These are phyloP conservation scores for Astreopora myriophthalma DNA, from an alignment of 64 coral and sea anemone genomes.

Conservation along the genomic window DNA sequence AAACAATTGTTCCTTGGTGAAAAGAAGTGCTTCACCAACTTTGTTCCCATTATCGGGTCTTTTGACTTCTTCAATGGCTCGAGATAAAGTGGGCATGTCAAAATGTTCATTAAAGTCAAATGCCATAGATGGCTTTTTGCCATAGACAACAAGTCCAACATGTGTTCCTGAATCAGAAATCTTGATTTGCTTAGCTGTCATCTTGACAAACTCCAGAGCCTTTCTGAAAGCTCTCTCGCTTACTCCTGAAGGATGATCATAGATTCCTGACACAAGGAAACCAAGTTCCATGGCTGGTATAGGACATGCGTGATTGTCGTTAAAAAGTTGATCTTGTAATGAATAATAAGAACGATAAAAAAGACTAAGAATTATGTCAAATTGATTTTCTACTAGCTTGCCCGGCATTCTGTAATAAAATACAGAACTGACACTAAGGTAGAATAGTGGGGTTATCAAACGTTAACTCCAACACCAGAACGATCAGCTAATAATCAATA, in stretches of 20 bases:
- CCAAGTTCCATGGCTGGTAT: constrained; percentile 34
- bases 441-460: too few relatives aligned
- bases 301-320: constrained; percentile 6
- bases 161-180: constrained; percentile 36
- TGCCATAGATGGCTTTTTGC: constrained; percentile 61
- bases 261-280: constrained; percentile 12
- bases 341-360: neutral
- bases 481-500: too few relatives aligned
- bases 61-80: neutral
- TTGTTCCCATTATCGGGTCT: constrained; percentile 32
- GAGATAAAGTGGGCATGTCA: neutral
- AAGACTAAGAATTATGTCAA: too few relatives aligned
- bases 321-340: constrained; percentile 1
- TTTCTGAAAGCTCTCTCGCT: neutral
- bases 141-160: constrained; percentile 49
- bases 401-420: too few relatives aligned
- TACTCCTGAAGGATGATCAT: neutral
- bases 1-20: constrained; percentile 48
- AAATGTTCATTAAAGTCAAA: constrained; percentile 65
- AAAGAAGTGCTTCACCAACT: neutral
- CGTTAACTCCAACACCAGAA: too few relatives aligned
- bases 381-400: too few relatives aligned
- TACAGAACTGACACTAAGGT: too few relatives aligned
- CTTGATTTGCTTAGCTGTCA: constrained; percentile 14
- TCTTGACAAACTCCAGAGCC: constrained; percentile 15